Evolutionary conservation across 2,797 vertebrate genomes (phyloP), one percentile per base, ranked within the genome.

Genomic region (Jordanella pulchra): DNA sequence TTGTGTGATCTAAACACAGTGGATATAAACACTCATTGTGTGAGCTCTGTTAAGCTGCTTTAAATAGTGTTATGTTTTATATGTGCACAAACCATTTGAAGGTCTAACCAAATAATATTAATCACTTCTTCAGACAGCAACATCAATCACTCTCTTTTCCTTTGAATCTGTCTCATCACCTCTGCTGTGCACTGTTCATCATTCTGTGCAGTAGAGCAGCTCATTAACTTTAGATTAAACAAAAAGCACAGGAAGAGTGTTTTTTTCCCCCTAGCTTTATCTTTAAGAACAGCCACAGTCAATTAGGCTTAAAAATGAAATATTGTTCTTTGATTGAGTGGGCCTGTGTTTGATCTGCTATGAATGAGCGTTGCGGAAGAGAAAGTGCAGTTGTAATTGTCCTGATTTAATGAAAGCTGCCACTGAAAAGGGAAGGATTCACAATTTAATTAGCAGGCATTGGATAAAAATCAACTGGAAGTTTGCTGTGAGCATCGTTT

Each of bases 401-500:
- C 56, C 72, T 78, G 72, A 48, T 77, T 75, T 75, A 82, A 86
- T 82, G 64, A 69, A 65, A 67, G 69, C 30, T 0, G 17, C 54
- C 39, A 45, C 30, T 69, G 75, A 75, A 68, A 75, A 65, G 44
- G 71, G 68, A 77, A 39, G 75, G 79, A 80, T 71, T 77, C 86
- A 81, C 83, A 77, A 47, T 85, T 89, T 84, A 85, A 89, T 91
- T 82, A 85, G 67, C 23, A 79, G 67, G 47, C 84, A 71, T 76
- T 76, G 68, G 73, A 72, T 72, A 73, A 77, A 28, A 42, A 42
- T 25, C 13, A 42, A 7, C 39, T 51, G 11, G 30, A 51, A 51
- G 47, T 35, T n/a, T 42, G 25, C 53, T 27, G 13, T 54, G n/a
- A 54, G n/a, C 2, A 7, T n/a, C 25, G 7, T 53, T 53, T 53